phyloP scores from a whole-genome alignment of 2,797 vertebrate genomes.

The Spinibarbus caldwelli region DNA sequence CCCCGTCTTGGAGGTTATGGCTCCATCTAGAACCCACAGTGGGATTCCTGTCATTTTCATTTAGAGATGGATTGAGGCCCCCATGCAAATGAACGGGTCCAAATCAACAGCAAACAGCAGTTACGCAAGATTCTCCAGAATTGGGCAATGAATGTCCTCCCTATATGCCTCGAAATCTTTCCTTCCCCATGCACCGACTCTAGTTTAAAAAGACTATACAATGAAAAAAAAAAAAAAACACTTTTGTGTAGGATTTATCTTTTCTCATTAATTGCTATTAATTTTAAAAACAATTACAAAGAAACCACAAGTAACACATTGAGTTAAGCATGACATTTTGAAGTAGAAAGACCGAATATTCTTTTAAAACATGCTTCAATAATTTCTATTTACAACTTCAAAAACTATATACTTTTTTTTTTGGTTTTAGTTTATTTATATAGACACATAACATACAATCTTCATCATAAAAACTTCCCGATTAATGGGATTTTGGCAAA shows the following conservation, averaged over 20 bases:
- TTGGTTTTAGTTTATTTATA: background rate
- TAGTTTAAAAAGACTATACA: too few relatives aligned
- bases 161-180: background rate
- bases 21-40: constrained; percentile 39
- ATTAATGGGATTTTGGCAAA: background rate
- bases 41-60: constrained; percentile 47
- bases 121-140: constrained; percentile 31
- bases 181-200: background rate
- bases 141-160: background rate
- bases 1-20: constrained; percentile 36
- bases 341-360: background rate
- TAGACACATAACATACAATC: background rate
- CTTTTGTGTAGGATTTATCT: background rate
- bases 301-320: background rate
- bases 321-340: background rate
- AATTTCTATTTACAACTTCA: background rate
- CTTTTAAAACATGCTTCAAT: too few relatives aligned
- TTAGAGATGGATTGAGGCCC: constrained; percentile 35
- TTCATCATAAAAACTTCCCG: background rate
- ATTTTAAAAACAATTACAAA: background rate
- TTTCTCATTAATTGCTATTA: background rate
- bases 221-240: background rate
- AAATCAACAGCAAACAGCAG: constrained; percentile 37
- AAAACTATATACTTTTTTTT: too few relatives aligned
- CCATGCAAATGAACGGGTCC: constrained; percentile 1